A percentile compares a stretch with the other conserved stretches of the same genome.
These are phyloP conservation scores for Philopedon plagiatum DNA, from an alignment of 2,888 invertebrate genomes.

Conservation along the genomic window DNA sequence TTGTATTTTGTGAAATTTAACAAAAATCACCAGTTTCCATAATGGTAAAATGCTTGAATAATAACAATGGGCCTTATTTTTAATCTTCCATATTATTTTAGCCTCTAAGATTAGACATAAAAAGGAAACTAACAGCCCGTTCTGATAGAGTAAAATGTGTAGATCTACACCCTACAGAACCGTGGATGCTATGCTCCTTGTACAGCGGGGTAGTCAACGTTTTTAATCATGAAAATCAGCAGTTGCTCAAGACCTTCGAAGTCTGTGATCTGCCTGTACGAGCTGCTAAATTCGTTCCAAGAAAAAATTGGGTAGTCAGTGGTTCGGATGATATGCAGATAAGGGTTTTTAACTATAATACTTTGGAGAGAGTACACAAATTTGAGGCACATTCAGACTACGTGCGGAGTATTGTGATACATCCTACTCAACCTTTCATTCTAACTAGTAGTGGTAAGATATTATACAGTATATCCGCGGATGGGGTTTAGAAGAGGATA, in stretches of 20 bases:
- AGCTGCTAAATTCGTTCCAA: constrained; percentile 94
- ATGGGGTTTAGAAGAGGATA: no score
- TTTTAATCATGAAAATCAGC: constrained; percentile 98
- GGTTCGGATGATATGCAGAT: constrained; percentile 98
- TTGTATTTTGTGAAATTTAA: constrained; percentile 1
- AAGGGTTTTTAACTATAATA: constrained; percentile 98
- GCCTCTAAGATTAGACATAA: constrained; percentile 98
- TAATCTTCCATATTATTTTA: constrained; percentile 65
- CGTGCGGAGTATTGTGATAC: constrained; percentile 94
- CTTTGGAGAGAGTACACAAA: constrained; percentile 93
- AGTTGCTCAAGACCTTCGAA: constrained; percentile 90
- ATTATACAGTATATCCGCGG: no score
- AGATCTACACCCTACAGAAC: constrained; percentile 97
- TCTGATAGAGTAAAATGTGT: constrained; percentile 99
- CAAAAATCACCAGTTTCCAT: constrained; percentile 3
- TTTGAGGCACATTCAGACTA: constrained; percentile 99
- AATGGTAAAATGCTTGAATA: constrained; percentile 24
- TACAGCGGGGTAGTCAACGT: constrained; percentile 99
- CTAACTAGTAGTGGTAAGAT: constrained; percentile 94
- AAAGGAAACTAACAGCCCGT: constrained; percentile 96
- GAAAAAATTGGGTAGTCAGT: constrained; percentile 99
- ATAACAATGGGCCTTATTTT: neutral
- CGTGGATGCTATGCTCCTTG: constrained; percentile 98
- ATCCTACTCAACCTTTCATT: constrained; percentile 97
- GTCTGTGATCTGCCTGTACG: constrained; percentile 97